A percentile compares a stretch with the other conserved stretches of the same genome.
Evolutionary conservation across 2,888 invertebrate genomes (phyloP).

Genomic region (Agriopis marginaria): DNA sequence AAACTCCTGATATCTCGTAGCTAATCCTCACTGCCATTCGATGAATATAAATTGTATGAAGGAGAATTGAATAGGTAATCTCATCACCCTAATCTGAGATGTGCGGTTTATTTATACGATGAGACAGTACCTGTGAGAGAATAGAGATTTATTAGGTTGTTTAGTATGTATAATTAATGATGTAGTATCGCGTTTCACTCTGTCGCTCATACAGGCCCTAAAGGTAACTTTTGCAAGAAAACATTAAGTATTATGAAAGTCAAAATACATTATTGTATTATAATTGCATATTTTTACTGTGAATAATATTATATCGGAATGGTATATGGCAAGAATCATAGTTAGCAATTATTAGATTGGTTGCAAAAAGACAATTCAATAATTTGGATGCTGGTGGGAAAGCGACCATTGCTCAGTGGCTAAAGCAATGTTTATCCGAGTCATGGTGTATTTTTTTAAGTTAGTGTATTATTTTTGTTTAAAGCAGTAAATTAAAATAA

Average conservation of each 20-base stretch:
- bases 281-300: too few relatives aligned
- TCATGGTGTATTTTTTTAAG: too few relatives aligned
- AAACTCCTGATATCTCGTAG: constrained; percentile 33
- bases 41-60: constrained; percentile 62
- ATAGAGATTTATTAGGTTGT: constrained; percentile 25
- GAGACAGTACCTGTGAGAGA: constrained; percentile 31
- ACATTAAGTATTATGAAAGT: neutral
- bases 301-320: too few relatives aligned
- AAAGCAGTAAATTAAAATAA: too few relatives aligned
- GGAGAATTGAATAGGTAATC: constrained; percentile 55
- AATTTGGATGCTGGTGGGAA: too few relatives aligned
- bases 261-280: too few relatives aligned
- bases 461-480: too few relatives aligned
- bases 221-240: neutral
- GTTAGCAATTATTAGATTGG: too few relatives aligned
- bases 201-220: neutral
- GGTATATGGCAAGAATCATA: too few relatives aligned
- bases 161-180: constrained; percentile 22
- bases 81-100: constrained; percentile 56
- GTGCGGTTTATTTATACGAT: constrained; percentile 17
- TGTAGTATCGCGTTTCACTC: constrained; percentile 3
- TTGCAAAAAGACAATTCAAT: too few relatives aligned
- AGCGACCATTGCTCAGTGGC: too few relatives aligned
- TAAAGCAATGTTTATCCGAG: too few relatives aligned
- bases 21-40: constrained; percentile 56